Evolutionary conservation across 2,888 invertebrate species (phyloP).

Genomic region (Amphiduros pacificus): DNA sequence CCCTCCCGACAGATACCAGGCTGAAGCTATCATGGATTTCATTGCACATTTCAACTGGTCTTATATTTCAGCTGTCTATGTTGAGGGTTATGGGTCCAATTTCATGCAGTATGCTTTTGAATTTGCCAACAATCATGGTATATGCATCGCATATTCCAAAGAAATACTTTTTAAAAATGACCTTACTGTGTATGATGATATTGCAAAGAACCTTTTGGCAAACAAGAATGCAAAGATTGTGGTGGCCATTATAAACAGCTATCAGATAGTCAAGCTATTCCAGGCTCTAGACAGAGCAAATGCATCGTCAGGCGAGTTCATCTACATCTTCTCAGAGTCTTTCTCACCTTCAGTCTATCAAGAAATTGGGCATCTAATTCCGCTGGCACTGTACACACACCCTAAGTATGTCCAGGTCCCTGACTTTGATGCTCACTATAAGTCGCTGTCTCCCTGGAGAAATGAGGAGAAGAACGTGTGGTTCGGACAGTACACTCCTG

Average conservation of each 20-base stretch:
- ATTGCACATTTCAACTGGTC: neutral
- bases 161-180: too few species aligned
- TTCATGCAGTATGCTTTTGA: neutral
- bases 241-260: neutral
- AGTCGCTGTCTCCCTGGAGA: neutral
- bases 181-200: neutral
- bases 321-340: too few species aligned
- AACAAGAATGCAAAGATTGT: neutral
- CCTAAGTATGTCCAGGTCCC: neutral
- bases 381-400: neutral
- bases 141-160: slow-evolving; percentile 11
- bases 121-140: neutral
- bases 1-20: too few species aligned
- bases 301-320: too few species aligned
- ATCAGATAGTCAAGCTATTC: neutral
- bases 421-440: neutral
- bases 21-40: slow-evolving; percentile 1
- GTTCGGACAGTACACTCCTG: slow-evolving; percentile 2
- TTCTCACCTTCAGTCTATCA: neutral
- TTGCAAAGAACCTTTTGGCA: neutral
- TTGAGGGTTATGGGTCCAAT: neutral
- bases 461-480: neutral
- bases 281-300: neutral
- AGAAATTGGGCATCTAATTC: neutral
- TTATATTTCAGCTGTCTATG: neutral